These are phyloP conservation scores for Spilogale gracilis DNA, from an alignment of 2,113 vertebrate species.

Conservation along the genomic window DNA sequence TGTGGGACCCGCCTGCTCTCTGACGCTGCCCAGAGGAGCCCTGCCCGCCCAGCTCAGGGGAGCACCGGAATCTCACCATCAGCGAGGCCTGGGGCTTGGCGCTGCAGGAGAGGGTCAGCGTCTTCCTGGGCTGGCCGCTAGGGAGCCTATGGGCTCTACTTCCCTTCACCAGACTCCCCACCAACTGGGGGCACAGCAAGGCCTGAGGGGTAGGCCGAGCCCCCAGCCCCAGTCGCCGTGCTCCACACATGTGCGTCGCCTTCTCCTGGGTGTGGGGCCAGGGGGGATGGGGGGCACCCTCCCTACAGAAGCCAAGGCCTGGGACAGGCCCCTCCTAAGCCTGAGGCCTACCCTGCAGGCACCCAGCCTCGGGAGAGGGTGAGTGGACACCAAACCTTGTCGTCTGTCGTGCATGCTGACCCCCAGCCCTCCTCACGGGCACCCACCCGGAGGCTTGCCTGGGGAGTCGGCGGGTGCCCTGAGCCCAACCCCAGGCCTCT, in stretches of 20 bases:
- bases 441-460: background rate
- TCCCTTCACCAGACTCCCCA: background rate
- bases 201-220: background rate
- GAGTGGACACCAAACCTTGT: too few species aligned
- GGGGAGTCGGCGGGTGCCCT: rapidly evolving
- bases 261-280: too few species aligned
- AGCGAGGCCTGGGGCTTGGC: background rate
- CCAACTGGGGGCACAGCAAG: too few species aligned
- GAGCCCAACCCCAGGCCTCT: background rate
- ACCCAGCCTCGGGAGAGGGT: rapidly evolving
- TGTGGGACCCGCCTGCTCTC: background rate
- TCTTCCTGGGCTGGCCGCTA: background rate
- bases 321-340: background rate
- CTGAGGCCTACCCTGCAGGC: rapidly evolving
- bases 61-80: background rate
- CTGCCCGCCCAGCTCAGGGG: background rate
- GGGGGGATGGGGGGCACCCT: background rate
- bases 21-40: background rate
- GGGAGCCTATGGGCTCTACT: background rate
- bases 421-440: too few species aligned
- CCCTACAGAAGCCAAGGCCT: background rate
- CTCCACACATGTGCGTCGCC: rapidly evolving
- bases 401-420: background rate
- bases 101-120: background rate
- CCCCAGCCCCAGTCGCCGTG: background rate